Conservation (phyloP, 2,888 invertebrate species). For the Lissonota sp. region DNA sequence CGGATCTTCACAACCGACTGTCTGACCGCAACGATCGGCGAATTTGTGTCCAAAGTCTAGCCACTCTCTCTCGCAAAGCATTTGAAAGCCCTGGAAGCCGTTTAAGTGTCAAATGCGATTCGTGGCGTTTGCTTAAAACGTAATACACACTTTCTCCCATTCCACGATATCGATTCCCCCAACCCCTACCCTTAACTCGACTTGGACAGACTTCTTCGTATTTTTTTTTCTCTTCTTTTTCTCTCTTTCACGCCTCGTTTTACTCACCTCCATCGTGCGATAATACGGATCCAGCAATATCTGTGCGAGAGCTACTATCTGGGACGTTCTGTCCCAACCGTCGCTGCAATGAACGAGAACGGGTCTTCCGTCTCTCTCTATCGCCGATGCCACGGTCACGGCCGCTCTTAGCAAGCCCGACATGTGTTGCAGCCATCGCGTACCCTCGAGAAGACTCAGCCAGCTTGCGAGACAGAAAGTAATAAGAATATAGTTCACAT, state of each 20-base stretch:
- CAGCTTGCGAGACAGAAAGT: conserved; percentile 85
- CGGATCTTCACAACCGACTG: conserved; percentile 92
- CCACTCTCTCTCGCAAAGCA: conserved; percentile 98
- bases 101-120: conserved; percentile 39
- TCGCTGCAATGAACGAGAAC: conserved; percentile 99
- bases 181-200: not conserved
- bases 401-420: conserved; percentile 93
- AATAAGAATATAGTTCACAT: too few species aligned
- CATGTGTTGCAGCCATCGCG: conserved; percentile 96
- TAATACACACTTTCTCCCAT: not conserved
- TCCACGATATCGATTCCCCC: conserved; percentile 35
- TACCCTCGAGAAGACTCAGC: conserved; percentile 94
- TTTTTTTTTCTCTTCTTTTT: not conserved
- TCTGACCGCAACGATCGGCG: conserved; percentile 96
- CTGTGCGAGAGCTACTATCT: conserved; percentile 97
- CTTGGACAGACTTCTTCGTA: not conserved
- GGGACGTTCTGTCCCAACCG: conserved; percentile 99
- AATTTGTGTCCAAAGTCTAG: conserved; percentile 99
- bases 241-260: not conserved
- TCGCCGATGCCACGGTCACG: conserved; percentile 91
- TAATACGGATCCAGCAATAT: conserved; percentile 97
- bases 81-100: conserved; percentile 92
- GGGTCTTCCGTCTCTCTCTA: conserved; percentile 92
- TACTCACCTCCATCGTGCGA: conserved; percentile 92
- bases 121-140: not conserved